phyloP scores from a whole-genome alignment of 2,888 invertebrate genomes.

The Ectemnius lituratus region DNA sequence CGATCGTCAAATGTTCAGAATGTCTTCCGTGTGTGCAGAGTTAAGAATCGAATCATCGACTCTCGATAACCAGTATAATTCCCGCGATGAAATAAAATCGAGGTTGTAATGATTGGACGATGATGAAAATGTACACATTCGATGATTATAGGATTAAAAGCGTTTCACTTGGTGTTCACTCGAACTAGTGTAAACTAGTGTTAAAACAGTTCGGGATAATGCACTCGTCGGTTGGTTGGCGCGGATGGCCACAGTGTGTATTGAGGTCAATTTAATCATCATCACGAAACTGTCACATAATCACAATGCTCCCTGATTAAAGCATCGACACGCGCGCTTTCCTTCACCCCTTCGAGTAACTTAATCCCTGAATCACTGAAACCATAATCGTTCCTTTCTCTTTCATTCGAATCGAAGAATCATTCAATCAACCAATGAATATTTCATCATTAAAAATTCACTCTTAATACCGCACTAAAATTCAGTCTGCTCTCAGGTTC shows the following conservation, averaged over 20 bases:
- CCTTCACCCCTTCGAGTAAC: neutral
- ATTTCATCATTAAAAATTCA: no score
- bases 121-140: neutral
- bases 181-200: constrained; percentile 30
- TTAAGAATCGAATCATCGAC: constrained; percentile 28
- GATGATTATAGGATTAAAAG: neutral
- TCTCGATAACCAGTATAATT: no score
- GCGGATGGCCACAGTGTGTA: constrained; percentile 54
- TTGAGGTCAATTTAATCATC: constrained; percentile 63
- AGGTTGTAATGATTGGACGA: no score
- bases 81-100: no score
- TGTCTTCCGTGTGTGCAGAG: no score
- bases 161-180: constrained; percentile 11
- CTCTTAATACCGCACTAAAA: no score
- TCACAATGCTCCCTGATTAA: constrained; percentile 51
- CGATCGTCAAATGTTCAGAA: constrained; percentile 10
- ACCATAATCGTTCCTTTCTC: neutral
- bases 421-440: no score
- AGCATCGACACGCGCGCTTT: constrained; percentile 22
- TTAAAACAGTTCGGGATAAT: constrained; percentile 39
- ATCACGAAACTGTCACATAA: constrained; percentile 63
- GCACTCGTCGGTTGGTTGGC: constrained; percentile 32
- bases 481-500: no score
- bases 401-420: no score
- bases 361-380: neutral